phyloP scores from a whole-genome alignment of 2,113 vertebrate genomes.

The Paramisgurnus dabryanus region DNA sequence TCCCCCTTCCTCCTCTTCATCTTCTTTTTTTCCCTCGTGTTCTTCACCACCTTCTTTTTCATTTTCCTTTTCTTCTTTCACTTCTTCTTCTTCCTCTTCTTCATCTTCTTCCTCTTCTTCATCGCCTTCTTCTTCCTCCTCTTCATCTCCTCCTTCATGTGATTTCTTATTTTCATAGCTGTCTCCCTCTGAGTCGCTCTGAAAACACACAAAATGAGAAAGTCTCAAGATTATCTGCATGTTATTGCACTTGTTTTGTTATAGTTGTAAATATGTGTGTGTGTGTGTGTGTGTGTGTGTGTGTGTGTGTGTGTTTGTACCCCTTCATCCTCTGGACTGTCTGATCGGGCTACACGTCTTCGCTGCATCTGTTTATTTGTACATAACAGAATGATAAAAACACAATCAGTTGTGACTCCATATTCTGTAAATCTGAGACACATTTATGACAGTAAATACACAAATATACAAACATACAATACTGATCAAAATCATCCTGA shows the following conservation, averaged over 20 bases:
- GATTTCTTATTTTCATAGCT: conserved; percentile 18
- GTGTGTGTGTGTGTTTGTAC: conserved; percentile 2
- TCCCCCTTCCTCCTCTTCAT: not conserved
- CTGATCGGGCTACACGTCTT: conserved; percentile 7
- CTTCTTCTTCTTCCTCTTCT: not conserved
- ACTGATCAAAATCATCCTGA: too few species aligned
- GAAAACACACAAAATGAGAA: not conserved
- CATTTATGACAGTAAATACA: too few species aligned
- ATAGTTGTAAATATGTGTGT: not conserved
- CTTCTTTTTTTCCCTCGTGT: not conserved
- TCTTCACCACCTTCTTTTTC: not conserved
- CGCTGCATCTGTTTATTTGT: conserved; percentile 35
- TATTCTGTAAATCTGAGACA: too few species aligned
- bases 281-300: conserved; percentile 3
- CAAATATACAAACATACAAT: too few species aligned
- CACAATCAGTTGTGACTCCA: not conserved
- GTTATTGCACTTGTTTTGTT: too few species aligned
- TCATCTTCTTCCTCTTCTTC: not conserved
- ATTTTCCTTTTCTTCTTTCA: not conserved
- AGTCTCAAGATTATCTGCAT: not conserved
- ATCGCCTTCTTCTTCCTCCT: not conserved
- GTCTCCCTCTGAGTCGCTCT: conserved; percentile 32
- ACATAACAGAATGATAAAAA: not conserved
- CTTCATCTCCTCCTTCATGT: not conserved
- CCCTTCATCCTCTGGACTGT: conserved; percentile 40